Base-by-base conservation (phyloP, 1,140 invertebrate species). In the Lutraria rhynchaena region DNA sequence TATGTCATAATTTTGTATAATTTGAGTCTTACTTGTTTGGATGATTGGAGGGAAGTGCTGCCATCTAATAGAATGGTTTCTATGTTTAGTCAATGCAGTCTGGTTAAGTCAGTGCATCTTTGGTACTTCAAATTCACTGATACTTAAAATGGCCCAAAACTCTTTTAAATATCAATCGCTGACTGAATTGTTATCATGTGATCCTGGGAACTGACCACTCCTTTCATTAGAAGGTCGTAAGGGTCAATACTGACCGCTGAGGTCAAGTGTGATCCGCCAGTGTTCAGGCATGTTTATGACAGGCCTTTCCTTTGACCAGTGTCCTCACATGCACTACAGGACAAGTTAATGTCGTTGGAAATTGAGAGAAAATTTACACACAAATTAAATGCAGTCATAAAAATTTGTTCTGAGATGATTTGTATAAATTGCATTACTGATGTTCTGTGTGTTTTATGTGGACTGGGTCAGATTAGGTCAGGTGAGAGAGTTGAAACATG, bases 311-410 rank as follows among this genome's bases (percentile, higher is more conserved):
- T 80, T 80, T 80, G 76, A 69, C 76, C 61, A 65, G 55, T 77
- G 60, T 77, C 75, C 75, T 55, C 61, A 44, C 27, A 15, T 77
- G 75, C 75, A 65, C 75, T 77, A 53, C 37, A 7, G 3, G 35
- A 49, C 63, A 51, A 58, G 44, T 70, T 80, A 80, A 80, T 80
- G 76, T 67, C 65, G 49, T 55, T 31, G 17, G 29, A 70, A 67
- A 80, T 69, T 80, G 63, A 80, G 76, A 70, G 60, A 49, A 80
- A 70, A 67, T 80, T 80, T 80, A 67, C 76, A 80, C 76, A 69
- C 60, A 80, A 77, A 69, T 80, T 80, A 67, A 70, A 41, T 67
- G 17, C 51, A 27, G 51, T 55, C 76, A 69, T 67, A 67, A 75
- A 80, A 80, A 70, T 65, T 69, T 80, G 46, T 44, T 41, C 29